These are phyloP conservation scores for Schizotus pectinicornis DNA, from an alignment of 2,888 invertebrate genomes.

Conservation along the genomic window DNA sequence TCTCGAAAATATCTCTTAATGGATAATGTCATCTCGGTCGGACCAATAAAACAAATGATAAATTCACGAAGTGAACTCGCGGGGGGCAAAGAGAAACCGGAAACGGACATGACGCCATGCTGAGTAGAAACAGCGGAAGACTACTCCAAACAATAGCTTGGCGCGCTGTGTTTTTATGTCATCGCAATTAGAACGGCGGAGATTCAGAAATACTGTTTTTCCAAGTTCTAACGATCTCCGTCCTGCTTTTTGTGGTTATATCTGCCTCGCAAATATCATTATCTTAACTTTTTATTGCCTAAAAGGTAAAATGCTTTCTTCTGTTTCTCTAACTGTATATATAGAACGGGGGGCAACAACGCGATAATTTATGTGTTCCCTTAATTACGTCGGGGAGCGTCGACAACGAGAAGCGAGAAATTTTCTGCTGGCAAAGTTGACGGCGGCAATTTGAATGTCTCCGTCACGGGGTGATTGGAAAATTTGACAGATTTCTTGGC, in stretches of 20 bases:
- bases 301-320: slow-evolving; percentile 44
- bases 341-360: slow-evolving; percentile 60
- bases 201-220: slow-evolving; percentile 55
- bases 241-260: slow-evolving; percentile 47
- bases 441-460: too few species aligned
- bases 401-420: background rate
- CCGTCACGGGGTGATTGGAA: too few species aligned
- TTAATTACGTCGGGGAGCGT: background rate
- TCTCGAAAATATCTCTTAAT: slow-evolving; percentile 40
- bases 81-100: slow-evolving; percentile 48
- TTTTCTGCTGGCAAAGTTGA: too few species aligned
- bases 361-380: slow-evolving; percentile 31
- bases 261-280: slow-evolving; percentile 52
- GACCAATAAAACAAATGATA: slow-evolving; percentile 51
- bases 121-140: slow-evolving; percentile 61
- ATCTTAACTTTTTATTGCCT: slow-evolving; percentile 46
- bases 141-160: slow-evolving; percentile 57
- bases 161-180: slow-evolving; percentile 57
- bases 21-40: slow-evolving; percentile 44
- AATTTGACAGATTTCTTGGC: too few species aligned
- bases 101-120: slow-evolving; percentile 62
- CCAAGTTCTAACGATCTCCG: slow-evolving; percentile 49
- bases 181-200: slow-evolving; percentile 57
- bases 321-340: slow-evolving; percentile 40
- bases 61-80: slow-evolving; percentile 40